These are phyloP conservation scores for Thunnus maccoyii DNA, from an alignment of 2,113 vertebrate species.

Conservation along the genomic window DNA sequence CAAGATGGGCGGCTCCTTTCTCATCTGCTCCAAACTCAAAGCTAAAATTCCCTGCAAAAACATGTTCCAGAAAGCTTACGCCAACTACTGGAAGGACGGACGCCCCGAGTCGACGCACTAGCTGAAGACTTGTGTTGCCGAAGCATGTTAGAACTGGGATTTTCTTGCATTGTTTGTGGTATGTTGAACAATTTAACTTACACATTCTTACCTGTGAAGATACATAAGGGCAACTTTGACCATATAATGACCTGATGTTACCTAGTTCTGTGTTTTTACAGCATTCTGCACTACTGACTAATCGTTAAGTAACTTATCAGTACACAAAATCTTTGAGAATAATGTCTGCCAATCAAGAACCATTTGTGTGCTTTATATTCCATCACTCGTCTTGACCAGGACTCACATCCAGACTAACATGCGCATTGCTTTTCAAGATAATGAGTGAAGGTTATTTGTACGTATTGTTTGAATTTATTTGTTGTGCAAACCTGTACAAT, in stretches of 20 bases:
- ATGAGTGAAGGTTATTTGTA: slow-evolving; percentile 26
- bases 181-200: slow-evolving; percentile 36
- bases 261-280: background rate
- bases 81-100: slow-evolving; percentile 87
- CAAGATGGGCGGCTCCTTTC: slow-evolving; percentile 99
- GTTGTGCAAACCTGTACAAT: background rate
- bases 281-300: background rate
- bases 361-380: slow-evolving; percentile 20
- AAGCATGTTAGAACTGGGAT: no score
- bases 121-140: background rate
- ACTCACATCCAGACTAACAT: slow-evolving; percentile 12
- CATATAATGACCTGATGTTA: slow-evolving; percentile 5
- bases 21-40: slow-evolving; percentile 96
- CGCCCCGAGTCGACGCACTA: slow-evolving; percentile 22
- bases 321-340: background rate
- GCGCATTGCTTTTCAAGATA: background rate
- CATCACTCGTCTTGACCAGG: background rate
- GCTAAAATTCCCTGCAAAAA: slow-evolving; percentile 91
- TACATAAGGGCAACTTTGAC: background rate
- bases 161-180: slow-evolving; percentile 15
- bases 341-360: background rate
- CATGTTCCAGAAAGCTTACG: slow-evolving; percentile 92
- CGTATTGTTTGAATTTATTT: slow-evolving; percentile 2
- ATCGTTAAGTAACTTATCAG: background rate
- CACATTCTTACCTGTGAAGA: slow-evolving; percentile 31